phyloP scores from a whole-genome alignment of 2,797 vertebrate genomes.

The Xenentodon cancila region DNA sequence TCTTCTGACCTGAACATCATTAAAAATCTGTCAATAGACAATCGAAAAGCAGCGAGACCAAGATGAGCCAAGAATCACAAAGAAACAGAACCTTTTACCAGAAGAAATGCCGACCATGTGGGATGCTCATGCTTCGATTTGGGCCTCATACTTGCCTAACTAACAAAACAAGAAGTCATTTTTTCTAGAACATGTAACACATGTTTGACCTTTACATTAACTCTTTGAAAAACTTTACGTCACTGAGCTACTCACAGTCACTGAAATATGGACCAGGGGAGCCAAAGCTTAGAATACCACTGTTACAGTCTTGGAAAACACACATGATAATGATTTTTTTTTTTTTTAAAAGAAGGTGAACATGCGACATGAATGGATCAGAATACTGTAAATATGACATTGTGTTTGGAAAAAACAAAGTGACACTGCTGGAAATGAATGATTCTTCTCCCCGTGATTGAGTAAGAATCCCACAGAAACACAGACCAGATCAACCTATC shows the following conservation, averaged over 20 bases:
- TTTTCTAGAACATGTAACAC: background rate
- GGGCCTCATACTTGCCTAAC: no score
- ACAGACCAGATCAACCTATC: background rate
- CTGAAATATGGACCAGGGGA: background rate
- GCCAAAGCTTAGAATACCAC: slow-evolving; percentile 1
- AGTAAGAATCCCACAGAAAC: slow-evolving; percentile 4
- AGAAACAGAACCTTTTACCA: no score
- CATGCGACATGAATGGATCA: slow-evolving; percentile 60
- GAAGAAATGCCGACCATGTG: no score
- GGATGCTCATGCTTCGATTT: no score
- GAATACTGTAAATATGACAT: slow-evolving; percentile 32
- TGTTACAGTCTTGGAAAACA: slow-evolving; percentile 39
- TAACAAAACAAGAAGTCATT: background rate
- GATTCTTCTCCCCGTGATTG: slow-evolving; percentile 14
- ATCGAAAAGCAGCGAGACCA: no score
- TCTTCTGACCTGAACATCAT: no score
- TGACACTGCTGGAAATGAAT: slow-evolving; percentile 13
- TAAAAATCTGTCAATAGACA: no score
- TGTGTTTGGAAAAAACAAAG: slow-evolving; percentile 1
- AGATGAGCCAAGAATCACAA: no score
- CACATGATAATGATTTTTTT: slow-evolving; percentile 54
- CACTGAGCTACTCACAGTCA: background rate
- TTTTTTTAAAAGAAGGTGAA: slow-evolving; percentile 49
- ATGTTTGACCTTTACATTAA: no score
- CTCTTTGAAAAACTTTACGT: no score